Base-by-base conservation (phyloP, 2,113 vertebrate species). In the Centropristis striata region DNA sequence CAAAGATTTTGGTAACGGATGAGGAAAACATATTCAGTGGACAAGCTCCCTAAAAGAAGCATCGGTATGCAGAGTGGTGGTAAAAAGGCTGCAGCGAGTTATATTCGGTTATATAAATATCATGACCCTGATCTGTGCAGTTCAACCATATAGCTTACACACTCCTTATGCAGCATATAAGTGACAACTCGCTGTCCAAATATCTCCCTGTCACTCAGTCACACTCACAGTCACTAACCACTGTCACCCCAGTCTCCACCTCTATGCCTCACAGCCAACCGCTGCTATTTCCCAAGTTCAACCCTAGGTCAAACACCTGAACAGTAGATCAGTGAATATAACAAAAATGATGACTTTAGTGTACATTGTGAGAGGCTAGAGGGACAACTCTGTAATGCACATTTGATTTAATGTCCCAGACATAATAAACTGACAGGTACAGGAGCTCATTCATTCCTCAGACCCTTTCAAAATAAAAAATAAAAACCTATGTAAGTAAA, bases 261-360 rank as follows among this genome's bases (percentile, higher is more conserved):
- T 90, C 77, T 71, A 60, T 75, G 66, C 82, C 77, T 86, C 63
- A 47, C 27, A 81, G 74, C 87, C 65, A 88, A 78, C 59, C 39
- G 6, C 77, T 81, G 71, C 87, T 83, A 88, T 90, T 84, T 83
- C 67, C 84, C 78, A 90, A 89, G 90, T 93, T 92, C 88, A 92
- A 71, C 16, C 74, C 37, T 57, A 63, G 92, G 86, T 92, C 82
- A 90, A 81, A 88, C 74, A 84, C 76, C 75, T 79, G 68, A 83
- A 47, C 61, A 42, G 71, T 9, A 51, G 9, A 78, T 85, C 32
- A 60, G 75, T 73, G 32, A 71, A 27, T 5, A 23, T 5, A 18
- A 20, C 15, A 51, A 3, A 42, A 10, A 63, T 32, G 32, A 32
- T 32, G 32, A 63, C 39, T 47, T 41, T 7, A 28, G 20, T n/a